Base-by-base conservation (phyloP, 2,113 vertebrate genomes). In the Platysteira castanea region DNA sequence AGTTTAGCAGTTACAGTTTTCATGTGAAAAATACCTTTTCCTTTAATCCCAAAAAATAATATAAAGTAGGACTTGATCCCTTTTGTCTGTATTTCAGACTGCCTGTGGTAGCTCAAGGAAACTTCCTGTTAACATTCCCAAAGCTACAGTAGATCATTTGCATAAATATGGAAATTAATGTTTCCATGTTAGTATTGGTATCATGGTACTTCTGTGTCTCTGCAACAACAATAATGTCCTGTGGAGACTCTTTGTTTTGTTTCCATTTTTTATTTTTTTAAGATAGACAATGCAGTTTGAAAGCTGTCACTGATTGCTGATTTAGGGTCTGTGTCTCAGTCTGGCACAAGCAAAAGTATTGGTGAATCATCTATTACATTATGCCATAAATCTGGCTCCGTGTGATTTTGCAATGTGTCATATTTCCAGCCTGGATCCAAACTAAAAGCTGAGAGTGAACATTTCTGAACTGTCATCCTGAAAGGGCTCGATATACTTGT, bases 51-150 rank as follows among this genome's bases (percentile, higher is more conserved):
- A 77, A 60, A 95, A 54, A 79, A 67, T 89, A 71, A 93, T 81
- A 70, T 74, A 71, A 24, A 18, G 78, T 76, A 87, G 68, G 70
- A 52, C 85, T 84, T 95, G 64, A 88, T 95, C 78, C 44, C 80
- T 96, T 94, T 91, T 50, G 61, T 90, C 57, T 42, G 8, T 64
- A 79, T 96, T 96, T 95, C 84, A 95, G 35, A 79, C 61, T 95
- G 59, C 53, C 39, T 69, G 61, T 93, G 35, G 74, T 76, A 95
- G 57, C 73, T 85, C 63, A 87, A 49, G 68, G 84, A 90, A 91
- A 74, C 83, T 70, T 93, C 53, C 19, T 94, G 75, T 97, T 97
- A 93, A 94, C 93, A 91, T 94, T 97, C 47, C 39, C 81, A 75
- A 89, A 96, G 41, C 67, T 85, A 87, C 92, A 63, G 39, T 64